phyloP scores from a whole-genome alignment of 2,797 vertebrate species.

The Meda fulgida region DNA sequence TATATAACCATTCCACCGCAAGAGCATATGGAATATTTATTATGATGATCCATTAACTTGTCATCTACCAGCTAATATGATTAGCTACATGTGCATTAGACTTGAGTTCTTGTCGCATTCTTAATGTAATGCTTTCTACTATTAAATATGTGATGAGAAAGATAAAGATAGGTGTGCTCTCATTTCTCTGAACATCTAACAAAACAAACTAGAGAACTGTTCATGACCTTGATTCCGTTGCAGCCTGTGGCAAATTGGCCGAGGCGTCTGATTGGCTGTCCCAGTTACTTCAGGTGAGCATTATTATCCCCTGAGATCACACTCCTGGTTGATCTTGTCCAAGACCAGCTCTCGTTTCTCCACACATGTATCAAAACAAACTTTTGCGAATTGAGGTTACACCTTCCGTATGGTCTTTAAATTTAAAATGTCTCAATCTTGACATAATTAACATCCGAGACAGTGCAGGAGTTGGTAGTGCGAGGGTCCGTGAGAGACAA shows the following conservation, averaged over 20 bases:
- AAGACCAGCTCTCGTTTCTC: neutral
- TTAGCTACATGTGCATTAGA: constrained; percentile 78
- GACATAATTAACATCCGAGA: constrained; percentile 44
- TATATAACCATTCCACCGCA: constrained; percentile 63
- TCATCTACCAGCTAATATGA: constrained; percentile 73
- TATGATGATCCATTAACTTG: constrained; percentile 83
- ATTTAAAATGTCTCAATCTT: constrained; percentile 5
- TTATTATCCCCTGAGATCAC: neutral
- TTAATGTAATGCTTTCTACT: constrained; percentile 54
- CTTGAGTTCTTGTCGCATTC: constrained; percentile 62
- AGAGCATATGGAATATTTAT: constrained; percentile 79
- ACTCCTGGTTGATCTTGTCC: neutral
- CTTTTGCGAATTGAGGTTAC: constrained; percentile 5
- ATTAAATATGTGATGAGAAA: constrained; percentile 38
- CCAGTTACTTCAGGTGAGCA: constrained; percentile 34
- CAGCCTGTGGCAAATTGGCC: neutral
- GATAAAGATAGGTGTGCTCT: constrained; percentile 19
- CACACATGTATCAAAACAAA: neutral
- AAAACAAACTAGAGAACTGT: neutral
- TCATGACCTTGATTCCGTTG: neutral
- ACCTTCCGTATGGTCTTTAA: neutral
- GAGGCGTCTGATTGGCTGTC: constrained; percentile 13
- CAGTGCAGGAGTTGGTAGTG: constrained; percentile 25
- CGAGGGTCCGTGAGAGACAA: constrained; percentile 46
- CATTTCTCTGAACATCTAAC: neutral